These are phyloP conservation scores for Darevskia mixta DNA, from an alignment of 2,797 vertebrate genomes.

Conservation along the genomic window DNA sequence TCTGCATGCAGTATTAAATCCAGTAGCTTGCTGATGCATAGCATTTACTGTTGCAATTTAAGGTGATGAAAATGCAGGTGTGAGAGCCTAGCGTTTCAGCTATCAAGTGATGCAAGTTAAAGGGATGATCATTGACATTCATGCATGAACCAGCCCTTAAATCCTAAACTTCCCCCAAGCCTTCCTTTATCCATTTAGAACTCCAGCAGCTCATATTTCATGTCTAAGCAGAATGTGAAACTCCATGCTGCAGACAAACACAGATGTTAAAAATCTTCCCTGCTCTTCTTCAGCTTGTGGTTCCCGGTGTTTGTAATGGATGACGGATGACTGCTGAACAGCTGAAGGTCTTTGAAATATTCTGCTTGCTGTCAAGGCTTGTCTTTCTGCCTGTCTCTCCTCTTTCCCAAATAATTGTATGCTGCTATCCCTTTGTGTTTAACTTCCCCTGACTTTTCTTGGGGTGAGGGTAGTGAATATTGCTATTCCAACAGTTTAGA, in stretches of 20 bases:
- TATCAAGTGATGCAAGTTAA: background rate
- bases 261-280: slow-evolving; percentile 55
- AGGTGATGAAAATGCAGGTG: background rate
- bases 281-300: slow-evolving; percentile 38
- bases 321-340: slow-evolving; percentile 70
- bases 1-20: background rate
- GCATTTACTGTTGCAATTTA: background rate
- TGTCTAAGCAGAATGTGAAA: background rate
- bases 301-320: slow-evolving; percentile 30
- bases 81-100: background rate
- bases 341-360: slow-evolving; percentile 67
- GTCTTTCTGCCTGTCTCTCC: slow-evolving; percentile 65
- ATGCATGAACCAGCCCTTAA: background rate
- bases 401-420: slow-evolving; percentile 53
- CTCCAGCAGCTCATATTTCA: background rate
- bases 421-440: slow-evolving; percentile 21
- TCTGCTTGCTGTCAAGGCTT: slow-evolving; percentile 70
- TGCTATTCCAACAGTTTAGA: background rate
- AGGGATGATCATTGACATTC: accelerated
- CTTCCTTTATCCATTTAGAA: background rate
- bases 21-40: too few species aligned
- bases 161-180: background rate
- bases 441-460: slow-evolving; percentile 27
- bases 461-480: slow-evolving; percentile 18
- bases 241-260: accelerated